These are phyloP conservation scores for Rhopalosiphum maidis DNA, from an alignment of 1,140 invertebrate genomes.

Conservation along the genomic window DNA sequence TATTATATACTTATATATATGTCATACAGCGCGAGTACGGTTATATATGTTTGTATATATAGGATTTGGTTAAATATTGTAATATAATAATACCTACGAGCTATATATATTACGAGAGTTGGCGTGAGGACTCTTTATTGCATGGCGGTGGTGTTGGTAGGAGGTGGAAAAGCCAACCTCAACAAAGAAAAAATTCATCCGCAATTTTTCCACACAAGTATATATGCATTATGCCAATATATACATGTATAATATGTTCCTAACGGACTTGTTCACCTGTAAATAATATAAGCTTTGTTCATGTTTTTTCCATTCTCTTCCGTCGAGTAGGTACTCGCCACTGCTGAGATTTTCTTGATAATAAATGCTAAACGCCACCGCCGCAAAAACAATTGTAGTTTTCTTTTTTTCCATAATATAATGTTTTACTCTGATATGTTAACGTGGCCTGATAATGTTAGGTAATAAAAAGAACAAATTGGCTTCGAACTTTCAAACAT, in stretches of 20 bases:
- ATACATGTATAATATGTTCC: neutral
- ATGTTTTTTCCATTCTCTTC: neutral
- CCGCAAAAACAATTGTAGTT: neutral
- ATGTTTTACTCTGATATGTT: neutral
- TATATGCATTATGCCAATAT: neutral
- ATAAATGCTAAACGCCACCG: neutral
- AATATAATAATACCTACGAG: neutral
- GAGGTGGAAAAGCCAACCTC: neutral
- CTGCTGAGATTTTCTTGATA: neutral
- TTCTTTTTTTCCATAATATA: neutral
- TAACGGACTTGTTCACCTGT: neutral
- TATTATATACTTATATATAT: neutral
- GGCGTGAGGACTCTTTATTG: neutral
- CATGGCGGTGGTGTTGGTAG: neutral
- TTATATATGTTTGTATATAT: neutral
- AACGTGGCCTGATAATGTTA: neutral
- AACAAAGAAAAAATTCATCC: slow-evolving; percentile 6
- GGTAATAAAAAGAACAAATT: neutral
- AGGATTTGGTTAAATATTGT: neutral
- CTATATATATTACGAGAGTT: neutral
- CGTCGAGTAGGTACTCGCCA: neutral
- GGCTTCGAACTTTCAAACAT: neutral
- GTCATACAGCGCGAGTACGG: neutral
- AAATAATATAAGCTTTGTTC: neutral
- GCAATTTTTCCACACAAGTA: neutral